Evolutionary conservation across 2,888 invertebrate species (phyloP).

Genomic region (Callyntrura guangdongensis): DNA sequence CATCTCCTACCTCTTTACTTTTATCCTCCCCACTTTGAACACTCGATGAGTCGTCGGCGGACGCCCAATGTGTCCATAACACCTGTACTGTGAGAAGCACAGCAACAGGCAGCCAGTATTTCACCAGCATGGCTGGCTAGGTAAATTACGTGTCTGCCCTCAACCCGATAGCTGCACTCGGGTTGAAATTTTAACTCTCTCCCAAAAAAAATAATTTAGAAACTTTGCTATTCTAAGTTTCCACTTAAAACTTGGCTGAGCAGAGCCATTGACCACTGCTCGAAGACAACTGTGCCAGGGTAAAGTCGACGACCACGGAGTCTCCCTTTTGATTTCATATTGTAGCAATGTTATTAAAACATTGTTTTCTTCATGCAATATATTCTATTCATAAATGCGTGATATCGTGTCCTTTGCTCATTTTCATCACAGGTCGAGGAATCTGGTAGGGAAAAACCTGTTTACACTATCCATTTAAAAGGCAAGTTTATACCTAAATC

Average conservation of each 20-base stretch:
- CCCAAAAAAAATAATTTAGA: conserved; percentile 28
- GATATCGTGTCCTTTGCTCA: background rate
- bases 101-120: conserved; percentile 77
- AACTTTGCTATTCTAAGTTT: background rate
- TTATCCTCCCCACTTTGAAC: conserved; percentile 40
- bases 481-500: conserved; percentile 17
- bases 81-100: conserved; percentile 71
- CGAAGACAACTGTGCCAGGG: conserved; percentile 54
- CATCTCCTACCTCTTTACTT: conserved; percentile 70
- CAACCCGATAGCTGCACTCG: conserved; percentile 52
- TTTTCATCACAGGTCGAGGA: conserved; percentile 37
- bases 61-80: conserved; percentile 65
- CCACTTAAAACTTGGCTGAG: conserved; percentile 44
- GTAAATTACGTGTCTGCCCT: too few species aligned
- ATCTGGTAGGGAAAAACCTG: conserved; percentile 70
- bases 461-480: conserved; percentile 55
- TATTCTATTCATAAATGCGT: background rate
- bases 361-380: background rate
- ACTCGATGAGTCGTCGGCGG: conserved; percentile 8
- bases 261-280: conserved; percentile 77
- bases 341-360: background rate
- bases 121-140: conserved; percentile 70
- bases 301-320: conserved; percentile 72
- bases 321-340: conserved; percentile 36
- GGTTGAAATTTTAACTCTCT: conserved; percentile 52